These are phyloP conservation scores for Megaustenia siamemsis DNA, from an alignment of 2,888 invertebrate species.

Conservation along the genomic window DNA sequence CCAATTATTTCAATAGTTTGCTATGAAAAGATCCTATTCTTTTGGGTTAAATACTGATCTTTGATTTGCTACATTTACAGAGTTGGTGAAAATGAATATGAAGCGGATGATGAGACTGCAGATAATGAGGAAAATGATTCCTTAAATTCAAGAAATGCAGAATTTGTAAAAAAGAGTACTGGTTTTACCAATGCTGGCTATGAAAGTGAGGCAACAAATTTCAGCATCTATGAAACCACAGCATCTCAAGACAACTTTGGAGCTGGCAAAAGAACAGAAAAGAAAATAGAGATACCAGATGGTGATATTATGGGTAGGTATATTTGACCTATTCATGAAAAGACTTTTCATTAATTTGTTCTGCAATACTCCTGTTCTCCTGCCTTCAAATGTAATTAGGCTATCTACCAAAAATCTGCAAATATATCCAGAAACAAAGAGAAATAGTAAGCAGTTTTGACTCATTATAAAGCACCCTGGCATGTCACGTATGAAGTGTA, in stretches of 20 bases:
- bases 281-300: background rate
- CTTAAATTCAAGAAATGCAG: background rate
- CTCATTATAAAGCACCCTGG: too few relatives aligned
- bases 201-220: background rate
- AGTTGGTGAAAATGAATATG: slow-evolving; percentile 8
- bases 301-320: slow-evolving; percentile 29
- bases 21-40: too few relatives aligned
- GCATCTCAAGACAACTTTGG: background rate
- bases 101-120: background rate
- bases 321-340: background rate
- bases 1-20: too few relatives aligned
- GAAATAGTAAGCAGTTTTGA: too few relatives aligned
- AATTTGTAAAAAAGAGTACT: background rate
- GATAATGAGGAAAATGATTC: slow-evolving; percentile 40
- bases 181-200: slow-evolving; percentile 11
- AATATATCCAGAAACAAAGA: too few relatives aligned
- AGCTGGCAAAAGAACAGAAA: background rate
- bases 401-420: too few relatives aligned
- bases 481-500: too few relatives aligned
- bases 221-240: background rate
- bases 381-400: too few relatives aligned
- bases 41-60: too few relatives aligned
- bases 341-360: too few relatives aligned
- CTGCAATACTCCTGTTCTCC: too few relatives aligned
- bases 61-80: too few relatives aligned